Evolutionary conservation across 2,113 vertebrate species (phyloP), one percentile per base, ranked within the genome.

Genomic region (Ursus arctos): DNA sequence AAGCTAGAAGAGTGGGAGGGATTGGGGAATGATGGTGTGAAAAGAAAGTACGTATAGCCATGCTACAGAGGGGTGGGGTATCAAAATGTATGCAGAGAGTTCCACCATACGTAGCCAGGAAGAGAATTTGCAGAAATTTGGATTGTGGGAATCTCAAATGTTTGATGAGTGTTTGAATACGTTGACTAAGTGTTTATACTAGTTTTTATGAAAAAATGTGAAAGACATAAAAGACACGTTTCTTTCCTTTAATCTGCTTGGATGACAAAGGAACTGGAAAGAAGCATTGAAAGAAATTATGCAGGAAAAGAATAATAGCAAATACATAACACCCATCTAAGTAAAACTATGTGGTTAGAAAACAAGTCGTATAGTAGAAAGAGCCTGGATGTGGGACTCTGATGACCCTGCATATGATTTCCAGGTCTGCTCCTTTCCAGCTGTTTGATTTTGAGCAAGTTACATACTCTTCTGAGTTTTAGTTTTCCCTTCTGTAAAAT

Each of bases 171-270:
- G 2, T 94, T 51, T 61, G 21, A 95, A 26, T 18, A 83, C 28
- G 10, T 77, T 86, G 43, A 92, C 33, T 93, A 33, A 86, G 40
- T 86, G 40, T n/a, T 93, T 94, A 53, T 67, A 36, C 26, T n/a
- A 91, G n/a, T 14, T 91, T 63, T 92, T 82, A 71, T 16, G 28
- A 43, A 85, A 7, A 10, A 91, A 86, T 24, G 1, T 26, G 28
- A 57, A 81, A 22, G 12, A 74, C 28, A 28, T 33, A 67, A 59
- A 90, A 22, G 51, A 76, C 6, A 8, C 51, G 6, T 22, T 83
- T 94, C 36, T 93, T 95, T 80, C 31, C 65, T 96, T 92, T 90
- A 86, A 65, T 87, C 84, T 93, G 18, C 47, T 36, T 96, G 13
- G 14, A 72, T 85, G 24, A 88, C 13, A 88, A 94, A 82, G 55